These are phyloP conservation scores for Sialia sialis DNA, from an alignment of 2,113 vertebrate genomes.

Conservation along the genomic window DNA sequence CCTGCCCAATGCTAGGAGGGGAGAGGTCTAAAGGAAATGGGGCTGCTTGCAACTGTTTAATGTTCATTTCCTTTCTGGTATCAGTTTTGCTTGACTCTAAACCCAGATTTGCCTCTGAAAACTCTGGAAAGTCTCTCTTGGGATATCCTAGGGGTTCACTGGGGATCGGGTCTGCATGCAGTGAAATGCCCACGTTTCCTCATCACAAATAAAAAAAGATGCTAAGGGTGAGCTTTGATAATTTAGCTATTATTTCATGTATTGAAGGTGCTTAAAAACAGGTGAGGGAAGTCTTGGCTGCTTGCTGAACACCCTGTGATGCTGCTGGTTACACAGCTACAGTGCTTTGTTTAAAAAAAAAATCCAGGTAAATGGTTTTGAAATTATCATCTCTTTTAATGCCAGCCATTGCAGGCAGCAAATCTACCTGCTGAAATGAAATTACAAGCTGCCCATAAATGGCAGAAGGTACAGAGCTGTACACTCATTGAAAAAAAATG, in stretches of 20 bases:
- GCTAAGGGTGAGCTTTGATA: neutral
- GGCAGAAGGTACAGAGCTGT: neutral
- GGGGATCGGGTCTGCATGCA: neutral
- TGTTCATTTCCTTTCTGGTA: neutral
- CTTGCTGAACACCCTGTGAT: neutral
- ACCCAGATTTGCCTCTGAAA: neutral
- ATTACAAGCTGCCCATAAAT: neutral
- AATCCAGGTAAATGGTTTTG: neutral
- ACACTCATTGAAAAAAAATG: neutral
- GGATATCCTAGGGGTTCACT: neutral
- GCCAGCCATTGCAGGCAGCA: neutral
- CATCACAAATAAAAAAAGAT: neutral
- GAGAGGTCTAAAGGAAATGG: neutral
- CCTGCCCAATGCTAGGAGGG: neutral
- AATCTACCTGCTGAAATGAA: neutral
- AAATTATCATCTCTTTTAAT: neutral
- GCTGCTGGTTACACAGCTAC: neutral
- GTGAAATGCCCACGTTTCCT: neutral
- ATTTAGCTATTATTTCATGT: neutral
- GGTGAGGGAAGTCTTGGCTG: neutral
- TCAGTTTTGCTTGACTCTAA: neutral
- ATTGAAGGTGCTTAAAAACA: neutral
- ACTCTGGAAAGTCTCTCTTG: neutral
- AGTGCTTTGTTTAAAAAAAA: neutral
- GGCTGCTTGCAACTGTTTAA: neutral